These are phyloP conservation scores for Brachyopa scutellaris DNA, from an alignment of 2,888 invertebrate species.

Conservation along the genomic window DNA sequence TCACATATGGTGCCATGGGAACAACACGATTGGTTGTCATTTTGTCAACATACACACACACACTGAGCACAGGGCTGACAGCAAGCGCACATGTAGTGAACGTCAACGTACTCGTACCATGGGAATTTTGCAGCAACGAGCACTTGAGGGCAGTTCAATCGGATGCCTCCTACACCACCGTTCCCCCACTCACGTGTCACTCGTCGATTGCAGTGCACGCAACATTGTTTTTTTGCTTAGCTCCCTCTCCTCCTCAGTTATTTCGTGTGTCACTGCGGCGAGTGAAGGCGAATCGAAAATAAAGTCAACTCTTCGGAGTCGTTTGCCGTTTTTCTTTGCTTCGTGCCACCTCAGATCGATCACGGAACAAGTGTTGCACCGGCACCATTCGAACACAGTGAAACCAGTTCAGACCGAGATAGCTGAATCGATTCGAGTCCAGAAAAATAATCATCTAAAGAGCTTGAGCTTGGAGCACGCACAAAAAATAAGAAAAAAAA, in stretches of 20 bases:
- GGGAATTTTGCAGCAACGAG: slow-evolving; percentile 54
- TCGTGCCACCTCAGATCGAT: slow-evolving; percentile 67
- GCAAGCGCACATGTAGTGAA: slow-evolving; percentile 18
- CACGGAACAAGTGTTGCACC: slow-evolving; percentile 71
- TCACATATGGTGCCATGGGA: slow-evolving; percentile 73
- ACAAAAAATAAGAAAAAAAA: background rate
- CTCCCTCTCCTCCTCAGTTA: slow-evolving; percentile 28
- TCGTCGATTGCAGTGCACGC: slow-evolving; percentile 65
- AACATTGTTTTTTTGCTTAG: slow-evolving; percentile 39
- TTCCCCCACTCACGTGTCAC: slow-evolving; percentile 54
- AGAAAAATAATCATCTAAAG: slow-evolving; percentile 58
- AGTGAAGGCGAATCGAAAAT: slow-evolving; percentile 63
- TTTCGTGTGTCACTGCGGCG: slow-evolving; percentile 63
- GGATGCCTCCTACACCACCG: slow-evolving; percentile 66
- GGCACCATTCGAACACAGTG: slow-evolving; percentile 21
- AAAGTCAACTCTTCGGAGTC: slow-evolving; percentile 60
- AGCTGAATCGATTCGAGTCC: slow-evolving; percentile 54
- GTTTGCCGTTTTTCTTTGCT: slow-evolving; percentile 2
- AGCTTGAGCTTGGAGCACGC: slow-evolving; percentile 40
- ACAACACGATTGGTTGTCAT: slow-evolving; percentile 78
- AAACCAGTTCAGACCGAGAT: slow-evolving; percentile 62
- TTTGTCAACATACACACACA: slow-evolving; percentile 75
- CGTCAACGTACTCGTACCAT: slow-evolving; percentile 62
- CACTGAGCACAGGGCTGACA: background rate
- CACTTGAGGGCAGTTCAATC: slow-evolving; percentile 70